These are phyloP conservation scores for Sinopyrophorus schimmeli DNA, from an alignment of 2,888 invertebrate species.

Conservation along the genomic window DNA sequence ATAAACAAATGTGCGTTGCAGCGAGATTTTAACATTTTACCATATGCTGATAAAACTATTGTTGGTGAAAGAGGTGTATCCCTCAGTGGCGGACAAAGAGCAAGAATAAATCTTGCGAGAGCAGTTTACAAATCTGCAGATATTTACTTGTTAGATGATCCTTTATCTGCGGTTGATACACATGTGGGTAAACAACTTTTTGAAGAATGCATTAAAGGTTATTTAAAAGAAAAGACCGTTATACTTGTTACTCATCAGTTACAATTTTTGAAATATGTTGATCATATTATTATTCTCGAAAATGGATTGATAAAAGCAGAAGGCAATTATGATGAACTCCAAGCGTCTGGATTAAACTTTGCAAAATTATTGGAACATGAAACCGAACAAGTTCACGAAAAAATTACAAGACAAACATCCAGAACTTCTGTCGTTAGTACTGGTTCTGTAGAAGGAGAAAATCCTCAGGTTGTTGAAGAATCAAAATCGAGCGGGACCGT, in stretches of 20 bases:
- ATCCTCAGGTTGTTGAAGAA: slow-evolving; percentile 58
- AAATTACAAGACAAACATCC: slow-evolving; percentile 36
- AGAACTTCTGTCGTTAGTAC: slow-evolving; percentile 61
- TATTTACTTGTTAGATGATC: slow-evolving; percentile 84
- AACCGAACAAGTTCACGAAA: slow-evolving; percentile 55
- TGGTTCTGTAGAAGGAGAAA: slow-evolving; percentile 55
- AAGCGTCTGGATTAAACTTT: slow-evolving; percentile 72
- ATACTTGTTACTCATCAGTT: slow-evolving; percentile 75
- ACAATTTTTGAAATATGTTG: slow-evolving; percentile 62
- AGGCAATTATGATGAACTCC: slow-evolving; percentile 69
- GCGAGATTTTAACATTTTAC: slow-evolving; percentile 73
- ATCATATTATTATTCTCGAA: slow-evolving; percentile 60
- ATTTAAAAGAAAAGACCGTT: slow-evolving; percentile 66
- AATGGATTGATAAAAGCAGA: slow-evolving; percentile 61
- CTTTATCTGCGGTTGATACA: slow-evolving; percentile 86
- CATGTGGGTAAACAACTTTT: slow-evolving; percentile 84
- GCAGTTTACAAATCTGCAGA: slow-evolving; percentile 80
- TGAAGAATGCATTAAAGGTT: slow-evolving; percentile 70
- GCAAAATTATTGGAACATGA: slow-evolving; percentile 55
- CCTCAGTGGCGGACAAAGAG: slow-evolving; percentile 78
- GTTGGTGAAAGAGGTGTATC: slow-evolving; percentile 78
- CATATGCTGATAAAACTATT: slow-evolving; percentile 81
- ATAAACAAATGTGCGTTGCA: slow-evolving; percentile 73
- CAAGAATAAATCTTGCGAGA: slow-evolving; percentile 81
- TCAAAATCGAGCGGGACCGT: slow-evolving; percentile 63